Percentiles rank a stretch among this genome's conserved stretches.
Evolutionary conservation across 1,140 invertebrate genomes (phyloP).

Genomic region (Atta cephalotes): DNA sequence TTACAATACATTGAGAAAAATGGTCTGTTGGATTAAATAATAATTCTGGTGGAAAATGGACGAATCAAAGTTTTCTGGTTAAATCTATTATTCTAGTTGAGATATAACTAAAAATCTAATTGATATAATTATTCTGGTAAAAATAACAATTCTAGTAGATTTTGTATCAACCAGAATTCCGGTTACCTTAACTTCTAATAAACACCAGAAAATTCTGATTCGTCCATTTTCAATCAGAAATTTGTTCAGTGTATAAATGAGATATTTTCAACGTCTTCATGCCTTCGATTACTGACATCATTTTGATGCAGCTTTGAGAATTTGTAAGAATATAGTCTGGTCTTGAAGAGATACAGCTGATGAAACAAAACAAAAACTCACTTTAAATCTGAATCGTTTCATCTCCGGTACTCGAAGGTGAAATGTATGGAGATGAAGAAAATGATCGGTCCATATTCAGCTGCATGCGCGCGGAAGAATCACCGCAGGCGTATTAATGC

Average conservation of each 20-base stretch:
- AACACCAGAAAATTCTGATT: no score
- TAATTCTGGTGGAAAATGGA: no score
- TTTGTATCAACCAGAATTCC: no score
- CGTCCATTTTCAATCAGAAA: not conserved
- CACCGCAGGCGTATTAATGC: conserved; percentile 50
- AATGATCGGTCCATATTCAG: conserved; percentile 48
- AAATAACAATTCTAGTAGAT: no score
- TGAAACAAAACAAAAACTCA: conserved; percentile 27
- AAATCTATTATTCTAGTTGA: no score
- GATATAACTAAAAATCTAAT: no score
- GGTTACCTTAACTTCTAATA: no score
- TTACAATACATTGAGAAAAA: no score
- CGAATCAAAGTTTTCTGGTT: no score
- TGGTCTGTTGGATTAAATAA: no score
- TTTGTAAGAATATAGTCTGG: not conserved
- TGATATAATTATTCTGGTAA: no score
- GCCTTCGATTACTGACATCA: not conserved
- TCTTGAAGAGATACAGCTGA: not conserved
- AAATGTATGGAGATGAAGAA: conserved; percentile 46
- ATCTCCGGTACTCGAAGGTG: conserved; percentile 39
- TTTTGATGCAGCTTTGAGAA: not conserved
- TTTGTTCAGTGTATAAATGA: not conserved
- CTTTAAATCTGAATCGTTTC: conserved; percentile 40
- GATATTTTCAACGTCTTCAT: not conserved
- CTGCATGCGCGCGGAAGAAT: conserved; percentile 25